Conservation (phyloP, 1,140 invertebrate species). For the Scaptomyza montana region DNA sequence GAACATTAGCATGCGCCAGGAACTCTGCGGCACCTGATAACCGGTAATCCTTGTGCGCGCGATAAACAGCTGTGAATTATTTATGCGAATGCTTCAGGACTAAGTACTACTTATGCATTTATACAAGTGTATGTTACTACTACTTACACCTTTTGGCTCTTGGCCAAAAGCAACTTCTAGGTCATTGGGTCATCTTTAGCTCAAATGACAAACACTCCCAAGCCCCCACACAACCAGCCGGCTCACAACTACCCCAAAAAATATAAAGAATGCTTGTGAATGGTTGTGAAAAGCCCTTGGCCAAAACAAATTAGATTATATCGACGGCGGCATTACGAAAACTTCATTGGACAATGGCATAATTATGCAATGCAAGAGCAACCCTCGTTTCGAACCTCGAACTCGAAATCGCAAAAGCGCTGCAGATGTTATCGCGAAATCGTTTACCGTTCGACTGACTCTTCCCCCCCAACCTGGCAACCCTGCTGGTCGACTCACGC, state of each 20-base stretch:
- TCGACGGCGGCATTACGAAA: constrained; percentile 57
- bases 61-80: constrained; percentile 34
- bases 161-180: constrained; percentile 46
- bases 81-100: background rate
- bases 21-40: background rate
- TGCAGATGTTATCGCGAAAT: constrained; percentile 79
- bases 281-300: constrained; percentile 8
- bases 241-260: constrained; percentile 24
- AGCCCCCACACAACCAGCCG: background rate
- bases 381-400: constrained; percentile 40
- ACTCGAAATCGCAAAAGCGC: constrained; percentile 51
- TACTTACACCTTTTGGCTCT: background rate
- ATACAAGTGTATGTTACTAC: background rate
- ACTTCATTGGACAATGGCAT: constrained; percentile 78
- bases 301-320: constrained; percentile 74
- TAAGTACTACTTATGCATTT: background rate
- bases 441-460: constrained; percentile 68
- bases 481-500: background rate
- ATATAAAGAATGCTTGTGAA: background rate
- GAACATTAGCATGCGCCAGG: constrained; percentile 28
- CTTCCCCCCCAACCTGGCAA: background rate
- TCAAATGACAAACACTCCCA: constrained; percentile 9
- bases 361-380: constrained; percentile 74
- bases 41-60: constrained; percentile 9
- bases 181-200: constrained; percentile 59